Percentiles rank a stretch among this genome's conserved stretches.
phyloP scores from a whole-genome alignment of 2,797 vertebrate genomes.

The Percopsis omiscomaycus region DNA sequence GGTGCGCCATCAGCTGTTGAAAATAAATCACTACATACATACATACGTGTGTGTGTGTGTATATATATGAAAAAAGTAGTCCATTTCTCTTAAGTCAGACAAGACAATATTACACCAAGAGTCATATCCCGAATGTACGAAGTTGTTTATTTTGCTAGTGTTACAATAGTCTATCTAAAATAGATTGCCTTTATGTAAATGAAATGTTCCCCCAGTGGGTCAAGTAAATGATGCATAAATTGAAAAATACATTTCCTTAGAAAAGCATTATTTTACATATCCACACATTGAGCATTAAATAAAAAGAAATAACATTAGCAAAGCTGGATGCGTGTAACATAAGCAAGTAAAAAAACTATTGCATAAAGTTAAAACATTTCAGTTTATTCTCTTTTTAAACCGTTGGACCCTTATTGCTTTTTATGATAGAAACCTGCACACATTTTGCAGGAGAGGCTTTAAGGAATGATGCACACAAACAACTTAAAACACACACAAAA shows the following conservation, averaged over 20 bases:
- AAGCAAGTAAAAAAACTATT: slow-evolving; percentile 43
- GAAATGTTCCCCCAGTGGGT: slow-evolving; percentile 22
- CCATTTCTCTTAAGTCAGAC: too few relatives aligned
- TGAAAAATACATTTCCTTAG: slow-evolving; percentile 57
- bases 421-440: slow-evolving; percentile 26
- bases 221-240: slow-evolving; percentile 35
- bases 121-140: too few relatives aligned
- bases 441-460: slow-evolving; percentile 22
- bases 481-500: too few relatives aligned
- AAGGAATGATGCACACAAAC: slow-evolving; percentile 35
- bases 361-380: slow-evolving; percentile 30
- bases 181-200: not conserved
- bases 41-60: too few relatives aligned
- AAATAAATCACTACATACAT: too few relatives aligned
- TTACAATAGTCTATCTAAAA: slow-evolving; percentile 30
- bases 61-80: too few relatives aligned
- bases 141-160: slow-evolving; percentile 24
- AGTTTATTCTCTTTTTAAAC: slow-evolving; percentile 19
- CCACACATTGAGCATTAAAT: slow-evolving; percentile 67
- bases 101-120: too few relatives aligned
- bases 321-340: slow-evolving; percentile 48
- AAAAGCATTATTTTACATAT: slow-evolving; percentile 61
- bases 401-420: slow-evolving; percentile 24
- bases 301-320: slow-evolving; percentile 35
- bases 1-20: too few relatives aligned